Conservation (phyloP, 2,113 vertebrate genomes). For the Artemisiospiza belli region DNA sequence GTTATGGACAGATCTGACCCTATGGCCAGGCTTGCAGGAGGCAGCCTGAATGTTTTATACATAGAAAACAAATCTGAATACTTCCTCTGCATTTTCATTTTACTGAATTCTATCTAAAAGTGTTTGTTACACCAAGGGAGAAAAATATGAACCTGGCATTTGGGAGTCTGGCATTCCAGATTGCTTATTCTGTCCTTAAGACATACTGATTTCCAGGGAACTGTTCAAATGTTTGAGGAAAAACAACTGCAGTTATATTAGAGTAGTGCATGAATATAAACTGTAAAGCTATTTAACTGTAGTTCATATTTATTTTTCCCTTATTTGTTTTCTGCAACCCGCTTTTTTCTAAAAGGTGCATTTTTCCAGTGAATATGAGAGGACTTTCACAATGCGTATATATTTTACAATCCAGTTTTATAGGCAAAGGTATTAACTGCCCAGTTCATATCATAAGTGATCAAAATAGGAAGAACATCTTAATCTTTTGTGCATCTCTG, state of each 20-base stretch:
- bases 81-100: not conserved
- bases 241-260: not conserved
- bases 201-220: not conserved
- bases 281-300: not conserved
- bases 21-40: not conserved
- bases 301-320: not conserved
- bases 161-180: not conserved
- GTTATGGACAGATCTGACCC: not conserved
- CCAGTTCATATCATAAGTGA: not conserved
- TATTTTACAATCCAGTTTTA: not conserved
- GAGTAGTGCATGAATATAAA: not conserved
- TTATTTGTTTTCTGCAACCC: not conserved
- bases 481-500: not conserved
- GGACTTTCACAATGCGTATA: not conserved
- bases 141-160: not conserved
- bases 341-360: rapidly evolving
- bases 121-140: not conserved
- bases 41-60: not conserved
- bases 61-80: not conserved
- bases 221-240: not conserved
- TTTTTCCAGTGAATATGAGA: not conserved
- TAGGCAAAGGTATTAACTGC: not conserved
- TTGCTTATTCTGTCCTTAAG: not conserved
- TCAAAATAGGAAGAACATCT: not conserved
- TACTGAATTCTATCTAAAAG: not conserved